Evolutionary conservation across 2,113 vertebrate genomes (phyloP), one percentile per base, ranked within the genome.

Genomic region (Coptodon rendalli): DNA sequence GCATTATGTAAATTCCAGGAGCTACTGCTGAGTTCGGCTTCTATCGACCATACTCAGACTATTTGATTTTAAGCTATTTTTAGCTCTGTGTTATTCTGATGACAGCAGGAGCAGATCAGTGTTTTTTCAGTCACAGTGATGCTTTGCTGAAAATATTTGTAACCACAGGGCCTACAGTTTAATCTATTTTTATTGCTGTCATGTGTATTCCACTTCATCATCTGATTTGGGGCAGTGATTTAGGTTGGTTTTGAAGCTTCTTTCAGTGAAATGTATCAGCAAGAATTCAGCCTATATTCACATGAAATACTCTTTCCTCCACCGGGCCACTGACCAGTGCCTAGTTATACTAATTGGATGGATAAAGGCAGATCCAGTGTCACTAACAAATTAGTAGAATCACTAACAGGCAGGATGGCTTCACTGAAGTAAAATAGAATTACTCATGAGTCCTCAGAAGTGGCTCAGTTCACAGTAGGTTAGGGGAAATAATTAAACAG

Each of bases 131-230:
- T 87, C 82, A 78, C 52, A 57, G 52, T 29, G 84, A 78, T 57
- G 84, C 40, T 59, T 59, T 24, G 63, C 90, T 90, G 43, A 86
- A 91, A 85, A 86, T 91, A 90, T 89, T 80, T 91, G 80, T 54
- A 85, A 68, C 68, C 53, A 40, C 86, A 2, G 53, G 71, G 40
- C 43, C 66, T 17, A 54, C 12, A 85, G 54, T 92, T 89, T 87
- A 82, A 90, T 94, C 87, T 92, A 93, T 93, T 95, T 95, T 92
- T 94, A 85, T 78, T 57, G 66, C 50, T 92, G 81, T 82, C 85
- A 79, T 78, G 82, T 84, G 81, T 81, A 91, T 91, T 80, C 83
- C 81, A 80, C 80, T 91, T 92, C 50, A 83, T 84, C 66, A 80
- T 19, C n/a, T 52, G 85, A 90, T 91, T 80, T 68, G 22, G 57